These are phyloP conservation scores for Lasioglossum morio DNA, from an alignment of 2,888 invertebrate genomes.

Conservation along the genomic window DNA sequence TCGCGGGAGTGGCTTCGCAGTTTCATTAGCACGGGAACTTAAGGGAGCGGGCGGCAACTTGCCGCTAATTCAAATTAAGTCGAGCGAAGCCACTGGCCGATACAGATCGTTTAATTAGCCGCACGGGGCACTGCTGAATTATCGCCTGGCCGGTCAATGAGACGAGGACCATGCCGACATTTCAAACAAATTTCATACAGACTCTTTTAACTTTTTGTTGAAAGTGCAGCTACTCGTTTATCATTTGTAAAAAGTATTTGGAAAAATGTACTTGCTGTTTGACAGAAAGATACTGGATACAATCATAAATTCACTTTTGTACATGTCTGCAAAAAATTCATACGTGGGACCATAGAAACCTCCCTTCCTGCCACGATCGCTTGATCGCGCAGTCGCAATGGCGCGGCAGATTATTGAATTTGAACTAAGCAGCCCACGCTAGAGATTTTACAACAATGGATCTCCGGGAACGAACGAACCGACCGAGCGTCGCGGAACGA, in stretches of 20 bases:
- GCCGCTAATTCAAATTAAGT: constrained; percentile 76
- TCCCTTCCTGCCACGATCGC: not conserved
- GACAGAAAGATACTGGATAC: too few relatives aligned
- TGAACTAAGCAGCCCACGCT: constrained; percentile 31
- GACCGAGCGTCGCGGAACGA: constrained; percentile 30
- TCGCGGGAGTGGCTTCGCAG: constrained; percentile 65
- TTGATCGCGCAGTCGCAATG: constrained; percentile 17
- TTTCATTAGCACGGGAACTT: constrained; percentile 73
- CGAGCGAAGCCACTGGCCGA: constrained; percentile 75
- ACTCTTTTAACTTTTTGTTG: not conserved
- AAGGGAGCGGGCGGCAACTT: constrained; percentile 67
- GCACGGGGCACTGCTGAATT: constrained; percentile 39
- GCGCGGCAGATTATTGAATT: constrained; percentile 39
- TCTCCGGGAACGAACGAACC: not conserved
- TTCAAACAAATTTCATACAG: too few relatives aligned
- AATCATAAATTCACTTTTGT: not conserved
- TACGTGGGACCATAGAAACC: not conserved
- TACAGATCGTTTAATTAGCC: constrained; percentile 69
- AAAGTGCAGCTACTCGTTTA: not conserved
- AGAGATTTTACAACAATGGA: constrained; percentile 38
- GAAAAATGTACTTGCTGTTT: too few relatives aligned
- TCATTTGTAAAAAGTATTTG: too few relatives aligned
- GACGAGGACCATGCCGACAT: not conserved
- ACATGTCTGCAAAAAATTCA: not conserved
- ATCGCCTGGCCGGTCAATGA: not conserved